A percentile compares a stretch with the other conserved stretches of the same genome.
Conservation (phyloP, 2,797 vertebrate species). For the Scolopax bukidnonensis region DNA sequence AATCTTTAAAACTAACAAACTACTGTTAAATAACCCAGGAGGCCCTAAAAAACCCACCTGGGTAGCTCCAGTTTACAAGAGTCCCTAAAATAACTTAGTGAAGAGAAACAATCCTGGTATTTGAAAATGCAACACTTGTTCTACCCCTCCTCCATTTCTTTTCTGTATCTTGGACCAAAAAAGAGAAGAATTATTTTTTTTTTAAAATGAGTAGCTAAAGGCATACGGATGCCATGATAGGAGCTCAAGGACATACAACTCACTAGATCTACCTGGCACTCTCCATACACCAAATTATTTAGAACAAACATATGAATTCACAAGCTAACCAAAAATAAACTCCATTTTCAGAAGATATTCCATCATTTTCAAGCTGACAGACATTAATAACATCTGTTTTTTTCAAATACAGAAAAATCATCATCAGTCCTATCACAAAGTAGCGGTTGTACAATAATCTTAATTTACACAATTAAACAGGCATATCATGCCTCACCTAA, state of each 20-base stretch:
- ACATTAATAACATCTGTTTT: background rate
- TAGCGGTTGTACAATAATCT: background rate
- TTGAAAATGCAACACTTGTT: background rate
- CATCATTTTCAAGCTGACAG: background rate
- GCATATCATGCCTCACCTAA: background rate
- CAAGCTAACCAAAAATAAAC: background rate
- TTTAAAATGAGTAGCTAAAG: background rate
- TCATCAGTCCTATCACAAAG: background rate
- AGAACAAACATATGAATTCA: background rate
- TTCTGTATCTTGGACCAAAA: background rate
- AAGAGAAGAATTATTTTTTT: background rate
- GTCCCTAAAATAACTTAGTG: background rate
- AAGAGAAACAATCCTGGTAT: background rate
- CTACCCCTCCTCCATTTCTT: background rate
- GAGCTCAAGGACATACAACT: background rate
- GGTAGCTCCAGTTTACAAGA: background rate
- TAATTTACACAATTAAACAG: background rate
- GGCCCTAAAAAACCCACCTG: background rate
- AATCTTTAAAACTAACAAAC: background rate
- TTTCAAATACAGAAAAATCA: background rate
- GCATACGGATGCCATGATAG: background rate
- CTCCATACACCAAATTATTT: background rate
- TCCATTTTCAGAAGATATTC: background rate
- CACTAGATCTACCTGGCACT: background rate
- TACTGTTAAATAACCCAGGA: background rate